These are phyloP conservation scores for Mythimna vitellina DNA, from an alignment of 2,888 invertebrate species.

Conservation along the genomic window DNA sequence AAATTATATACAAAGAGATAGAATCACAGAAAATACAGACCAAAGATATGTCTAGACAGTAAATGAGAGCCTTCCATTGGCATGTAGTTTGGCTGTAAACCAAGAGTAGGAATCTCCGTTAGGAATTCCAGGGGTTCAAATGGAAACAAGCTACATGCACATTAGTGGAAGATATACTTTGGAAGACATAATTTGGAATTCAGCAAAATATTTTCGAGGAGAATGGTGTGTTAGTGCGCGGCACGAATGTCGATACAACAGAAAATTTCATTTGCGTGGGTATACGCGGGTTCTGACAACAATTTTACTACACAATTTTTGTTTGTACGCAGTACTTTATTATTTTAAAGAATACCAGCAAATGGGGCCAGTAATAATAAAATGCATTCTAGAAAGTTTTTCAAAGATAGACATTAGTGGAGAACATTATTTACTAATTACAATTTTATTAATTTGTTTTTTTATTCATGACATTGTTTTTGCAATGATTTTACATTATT, in stretches of 20 bases:
- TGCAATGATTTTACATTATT: too few species aligned
- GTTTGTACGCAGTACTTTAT: conserved; percentile 16
- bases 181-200: conserved; percentile 26
- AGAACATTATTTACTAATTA: conserved; percentile 18
- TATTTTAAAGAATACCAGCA: conserved; percentile 4
- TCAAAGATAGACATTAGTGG: background rate
- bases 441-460: conserved; percentile 26
- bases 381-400: background rate
- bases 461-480: too few species aligned
- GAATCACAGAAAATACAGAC: conserved; percentile 24
- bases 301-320: conserved; percentile 25
- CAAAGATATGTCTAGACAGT: conserved; percentile 32
- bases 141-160: conserved; percentile 9
- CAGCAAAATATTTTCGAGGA: conserved; percentile 32
- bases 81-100: conserved; percentile 1
- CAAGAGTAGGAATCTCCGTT: background rate
- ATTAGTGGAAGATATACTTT: conserved; percentile 9
- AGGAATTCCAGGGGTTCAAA: conserved; percentile 1
- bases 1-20: conserved; percentile 14
- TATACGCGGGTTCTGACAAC: conserved; percentile 15
- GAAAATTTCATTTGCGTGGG: conserved; percentile 39
- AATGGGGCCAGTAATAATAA: background rate
- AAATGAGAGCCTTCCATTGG: conserved; percentile 29
- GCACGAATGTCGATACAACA: conserved; percentile 16
- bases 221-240: conserved; percentile 26